Conservation (phyloP, 2,888 invertebrate species). For the Drosophila melanosoma region DNA sequence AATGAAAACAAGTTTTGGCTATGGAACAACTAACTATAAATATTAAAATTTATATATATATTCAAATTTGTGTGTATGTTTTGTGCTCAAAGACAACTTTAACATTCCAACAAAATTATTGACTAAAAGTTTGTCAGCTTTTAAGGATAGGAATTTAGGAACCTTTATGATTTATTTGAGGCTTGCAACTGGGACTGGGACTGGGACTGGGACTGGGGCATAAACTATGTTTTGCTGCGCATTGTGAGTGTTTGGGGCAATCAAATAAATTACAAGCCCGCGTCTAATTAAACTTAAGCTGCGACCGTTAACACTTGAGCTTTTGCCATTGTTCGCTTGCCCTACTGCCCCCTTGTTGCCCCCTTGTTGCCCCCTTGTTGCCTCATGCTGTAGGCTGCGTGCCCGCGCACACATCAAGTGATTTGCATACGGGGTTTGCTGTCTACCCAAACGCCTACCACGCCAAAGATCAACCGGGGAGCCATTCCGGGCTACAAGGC, state of each 20-base stretch:
- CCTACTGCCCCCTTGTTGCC: conserved; percentile 7
- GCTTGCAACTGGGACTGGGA: conserved; percentile 5
- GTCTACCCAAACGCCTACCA: conserved; percentile 57
- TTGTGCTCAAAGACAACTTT: background rate
- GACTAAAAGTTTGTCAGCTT: background rate
- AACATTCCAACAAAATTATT: background rate
- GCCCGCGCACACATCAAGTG: conserved; percentile 58
- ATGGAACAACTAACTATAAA: background rate
- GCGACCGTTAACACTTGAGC: conserved; percentile 80
- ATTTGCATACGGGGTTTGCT: conserved; percentile 73
- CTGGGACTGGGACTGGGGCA: conserved; percentile 1
- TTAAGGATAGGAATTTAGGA: background rate
- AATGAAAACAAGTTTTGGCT: background rate
- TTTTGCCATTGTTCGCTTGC: conserved; percentile 49
- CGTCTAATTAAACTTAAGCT: conserved; percentile 84
- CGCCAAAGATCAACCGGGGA: conserved; percentile 78
- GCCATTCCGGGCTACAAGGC: conserved; percentile 50
- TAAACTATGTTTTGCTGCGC: conserved; percentile 25
- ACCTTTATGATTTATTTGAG: conserved; percentile 8
- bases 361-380: conserved; percentile 13
- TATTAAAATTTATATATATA: background rate
- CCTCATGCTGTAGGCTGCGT: conserved; percentile 27
- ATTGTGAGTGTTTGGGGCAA: conserved; percentile 46
- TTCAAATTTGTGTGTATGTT: background rate
- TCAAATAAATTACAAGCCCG: conserved; percentile 83